A percentile compares a stretch with the other conserved stretches of the same genome.
phyloP scores from a whole-genome alignment of 1,140 invertebrate genomes.

The Marisa cornuarietis region DNA sequence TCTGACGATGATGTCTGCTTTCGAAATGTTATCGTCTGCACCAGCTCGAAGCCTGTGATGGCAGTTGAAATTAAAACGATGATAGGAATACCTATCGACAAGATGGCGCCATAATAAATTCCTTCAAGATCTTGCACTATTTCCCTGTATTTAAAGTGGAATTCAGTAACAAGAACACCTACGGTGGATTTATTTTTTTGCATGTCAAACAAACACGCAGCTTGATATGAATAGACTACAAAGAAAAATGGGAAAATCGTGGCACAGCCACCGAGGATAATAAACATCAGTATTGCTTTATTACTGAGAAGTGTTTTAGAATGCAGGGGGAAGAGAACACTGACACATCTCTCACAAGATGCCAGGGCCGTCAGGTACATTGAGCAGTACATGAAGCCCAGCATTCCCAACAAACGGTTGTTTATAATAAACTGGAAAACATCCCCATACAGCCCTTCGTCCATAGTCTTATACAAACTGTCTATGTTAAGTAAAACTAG shows the following conservation, averaged over 20 bases:
- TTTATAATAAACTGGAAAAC: constrained; percentile 2
- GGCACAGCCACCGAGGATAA: not conserved
- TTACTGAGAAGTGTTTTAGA: constrained; percentile 4
- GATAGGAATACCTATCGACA: not conserved
- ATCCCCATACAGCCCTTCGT: not conserved
- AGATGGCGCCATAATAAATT: not conserved
- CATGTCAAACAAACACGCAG: constrained; percentile 5
- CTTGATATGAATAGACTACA: not conserved
- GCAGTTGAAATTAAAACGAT: constrained; percentile 1
- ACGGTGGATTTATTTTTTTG: not conserved
- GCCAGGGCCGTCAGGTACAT: constrained; percentile 8
- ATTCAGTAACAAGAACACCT: not conserved
- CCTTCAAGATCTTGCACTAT: constrained; percentile 1
- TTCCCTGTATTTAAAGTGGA: not conserved
- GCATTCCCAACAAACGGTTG: not conserved
- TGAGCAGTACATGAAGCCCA: constrained; percentile 4
- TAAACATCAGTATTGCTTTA: not conserved
- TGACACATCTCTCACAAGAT: constrained; percentile 15
- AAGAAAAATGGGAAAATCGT: constrained; percentile 1
- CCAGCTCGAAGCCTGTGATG: constrained; percentile 2
- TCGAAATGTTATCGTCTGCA: not conserved
- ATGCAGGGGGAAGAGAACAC: constrained; percentile 7
- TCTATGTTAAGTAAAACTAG: not conserved
- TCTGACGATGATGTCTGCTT: constrained; percentile 7
- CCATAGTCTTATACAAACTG: constrained; percentile 1